Conservation (phyloP, 2,113 vertebrate species). For the Brachionichthys hirsutus region DNA sequence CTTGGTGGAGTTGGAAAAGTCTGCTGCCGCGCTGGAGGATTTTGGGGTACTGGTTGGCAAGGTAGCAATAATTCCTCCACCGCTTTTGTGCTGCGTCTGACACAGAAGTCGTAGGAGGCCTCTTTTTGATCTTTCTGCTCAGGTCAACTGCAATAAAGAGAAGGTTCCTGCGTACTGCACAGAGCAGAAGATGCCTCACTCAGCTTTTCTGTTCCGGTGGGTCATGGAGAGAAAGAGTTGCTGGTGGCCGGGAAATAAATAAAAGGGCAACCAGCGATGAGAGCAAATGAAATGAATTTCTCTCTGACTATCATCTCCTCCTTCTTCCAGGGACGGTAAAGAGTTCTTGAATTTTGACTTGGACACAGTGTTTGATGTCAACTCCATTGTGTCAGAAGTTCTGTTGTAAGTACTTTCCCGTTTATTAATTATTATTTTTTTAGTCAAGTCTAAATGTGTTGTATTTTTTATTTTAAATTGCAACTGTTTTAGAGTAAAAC, state of each 20-base stretch:
- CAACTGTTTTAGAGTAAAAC: too few species aligned
- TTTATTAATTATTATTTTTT: too few species aligned
- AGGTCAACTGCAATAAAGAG: conserved; percentile 87
- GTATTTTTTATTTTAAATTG: too few species aligned
- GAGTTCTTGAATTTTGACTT: conserved; percentile 86
- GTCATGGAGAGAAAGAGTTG: not conserved
- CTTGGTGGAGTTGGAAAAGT: conserved; percentile 84
- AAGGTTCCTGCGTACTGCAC: conserved; percentile 81
- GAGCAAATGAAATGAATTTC: not conserved
- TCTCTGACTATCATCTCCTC: conserved; percentile 1
- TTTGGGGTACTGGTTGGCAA: conserved; percentile 89
- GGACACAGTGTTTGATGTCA: conserved; percentile 87
- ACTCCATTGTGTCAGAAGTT: conserved; percentile 89
- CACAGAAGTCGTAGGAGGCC: not conserved
- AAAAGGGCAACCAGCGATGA: not conserved
- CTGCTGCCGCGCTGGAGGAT: conserved; percentile 82
- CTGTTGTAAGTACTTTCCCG: conserved; percentile 97
- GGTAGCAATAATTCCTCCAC: conserved; percentile 66
- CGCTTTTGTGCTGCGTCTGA: too few species aligned
- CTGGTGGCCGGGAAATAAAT: not conserved
- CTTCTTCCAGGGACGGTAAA: conserved; percentile 74
- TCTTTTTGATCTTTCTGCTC: conserved; percentile 7
- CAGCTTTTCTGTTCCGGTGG: conserved; percentile 91
- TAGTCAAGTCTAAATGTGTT: too few species aligned
- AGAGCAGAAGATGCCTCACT: conserved; percentile 74